Evolutionary conservation across 92 coral and sea anemone species (phyloP), one percentile per base, ranked within the genome.

Genomic region (Siderastrea siderea): DNA sequence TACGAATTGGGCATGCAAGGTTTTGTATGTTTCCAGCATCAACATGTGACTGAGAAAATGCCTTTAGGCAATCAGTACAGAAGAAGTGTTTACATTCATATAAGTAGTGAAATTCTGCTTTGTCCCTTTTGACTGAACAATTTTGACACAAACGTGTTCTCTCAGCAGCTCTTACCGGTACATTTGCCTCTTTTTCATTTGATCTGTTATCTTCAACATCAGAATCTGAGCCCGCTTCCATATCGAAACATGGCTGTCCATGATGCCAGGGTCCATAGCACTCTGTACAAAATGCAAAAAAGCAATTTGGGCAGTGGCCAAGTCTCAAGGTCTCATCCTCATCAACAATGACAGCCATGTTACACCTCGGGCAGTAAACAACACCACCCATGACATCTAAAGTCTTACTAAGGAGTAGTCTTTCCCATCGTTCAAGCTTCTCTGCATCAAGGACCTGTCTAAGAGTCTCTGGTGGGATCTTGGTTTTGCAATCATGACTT

Each of bases 291-390:
- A 97, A 95, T 57, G 98, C 90, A 91, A 84, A 94, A 64, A 75
- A 97, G 64, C 99, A 97, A 19, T 59, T 71, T 45, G 94, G 92
- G 82, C 99, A 97, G 62, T 89, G 98, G 54, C 93, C 99, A 67
- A 97, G 96, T 64, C 81, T 89, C 8, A 98, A 95, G 38, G 88
- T 45, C 48, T 90, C 95, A 62, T 90, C 98, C 59, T 97, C 98
- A 63, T 97, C 98, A 3, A 89, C 93, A 2, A 97, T 89, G n/a
- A 94, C 99, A 15, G 95, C 95, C 12, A 81, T 63, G 80, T 94
- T 95, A 68, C 99, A 97, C 7, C 99, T 85, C 9, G 99, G 99
- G 66, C 99, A 97, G 80, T 97, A 97, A 8, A 92, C 91, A 6
- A 97, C 75, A 77, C 95, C 99, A 4, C 85, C 81, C 99, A 97